A percentile compares a stretch with the other conserved stretches of the same genome.
phyloP scores from a whole-genome alignment of 2,797 vertebrate genomes.

The Pseudomugil tenellus region DNA sequence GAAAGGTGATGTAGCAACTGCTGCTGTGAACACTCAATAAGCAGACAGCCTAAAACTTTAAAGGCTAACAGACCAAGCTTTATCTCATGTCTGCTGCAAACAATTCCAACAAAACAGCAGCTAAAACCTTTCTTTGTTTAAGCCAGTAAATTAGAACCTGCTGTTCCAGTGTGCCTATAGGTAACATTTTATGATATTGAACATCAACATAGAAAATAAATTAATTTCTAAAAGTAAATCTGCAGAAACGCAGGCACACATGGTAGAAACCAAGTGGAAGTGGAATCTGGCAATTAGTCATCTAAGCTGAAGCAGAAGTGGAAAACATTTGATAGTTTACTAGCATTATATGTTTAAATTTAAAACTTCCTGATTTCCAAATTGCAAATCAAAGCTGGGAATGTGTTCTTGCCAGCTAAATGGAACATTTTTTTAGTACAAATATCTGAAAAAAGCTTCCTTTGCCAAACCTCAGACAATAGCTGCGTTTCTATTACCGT shows the following conservation, averaged over 20 bases:
- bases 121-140: background rate
- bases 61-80: background rate
- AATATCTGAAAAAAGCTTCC: background rate
- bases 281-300: background rate
- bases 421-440: background rate
- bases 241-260: background rate
- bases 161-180: background rate
- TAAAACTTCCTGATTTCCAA: background rate
- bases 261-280: background rate
- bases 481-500: too few species aligned
- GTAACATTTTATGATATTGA: background rate
- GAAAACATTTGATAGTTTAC: background rate
- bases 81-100: background rate
- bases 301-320: background rate
- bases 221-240: background rate
- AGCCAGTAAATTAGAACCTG: background rate
- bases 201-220: background rate
- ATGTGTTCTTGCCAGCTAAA: background rate
- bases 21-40: background rate
- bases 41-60: background rate
- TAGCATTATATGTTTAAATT: background rate
- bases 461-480: too few species aligned
- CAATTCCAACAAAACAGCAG: background rate
- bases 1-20: background rate
- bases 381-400: background rate